Conservation (phyloP, 2,113 vertebrate species). For the Cyprichromis sp. region DNA sequence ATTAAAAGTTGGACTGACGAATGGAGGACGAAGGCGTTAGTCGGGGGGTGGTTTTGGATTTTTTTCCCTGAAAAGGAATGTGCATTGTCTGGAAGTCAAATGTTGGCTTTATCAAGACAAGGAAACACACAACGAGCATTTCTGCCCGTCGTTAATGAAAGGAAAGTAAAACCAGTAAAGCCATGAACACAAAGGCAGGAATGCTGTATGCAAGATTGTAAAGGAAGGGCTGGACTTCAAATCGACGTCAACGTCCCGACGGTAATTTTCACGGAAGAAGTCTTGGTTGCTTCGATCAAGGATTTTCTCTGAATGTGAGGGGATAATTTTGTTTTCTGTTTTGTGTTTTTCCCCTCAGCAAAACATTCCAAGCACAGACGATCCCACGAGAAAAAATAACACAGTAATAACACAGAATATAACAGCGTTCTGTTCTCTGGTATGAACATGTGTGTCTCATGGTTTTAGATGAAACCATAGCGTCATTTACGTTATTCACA, state of each 20-base stretch:
- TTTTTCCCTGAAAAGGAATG: background rate
- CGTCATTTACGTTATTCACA: background rate
- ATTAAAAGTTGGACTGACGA: background rate
- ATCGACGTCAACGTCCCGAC: background rate
- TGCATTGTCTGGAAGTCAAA: background rate
- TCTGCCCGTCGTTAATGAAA: background rate
- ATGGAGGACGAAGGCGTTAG: background rate
- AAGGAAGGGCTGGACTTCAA: background rate
- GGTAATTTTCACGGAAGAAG: background rate
- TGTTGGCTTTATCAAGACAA: background rate
- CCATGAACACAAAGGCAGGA: background rate
- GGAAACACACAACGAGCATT: background rate
- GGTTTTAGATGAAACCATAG: background rate
- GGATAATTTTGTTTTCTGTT: background rate
- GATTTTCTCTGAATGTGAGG: constrained; percentile 15
- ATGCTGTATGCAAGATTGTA: background rate
- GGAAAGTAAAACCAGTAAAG: background rate
- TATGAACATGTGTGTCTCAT: background rate
- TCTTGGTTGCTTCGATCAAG: background rate
- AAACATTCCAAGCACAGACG: constrained; percentile 24
- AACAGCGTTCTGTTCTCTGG: background rate
- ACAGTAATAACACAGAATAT: background rate
- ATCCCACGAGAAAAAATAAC: background rate
- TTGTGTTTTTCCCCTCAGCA: background rate
- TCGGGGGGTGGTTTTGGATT: fast-evolving